Percentiles rank a stretch among this genome's conserved stretches.
Evolutionary conservation across 2,113 vertebrate genomes (phyloP).

Genomic region (Colistium nudipinnis): DNA sequence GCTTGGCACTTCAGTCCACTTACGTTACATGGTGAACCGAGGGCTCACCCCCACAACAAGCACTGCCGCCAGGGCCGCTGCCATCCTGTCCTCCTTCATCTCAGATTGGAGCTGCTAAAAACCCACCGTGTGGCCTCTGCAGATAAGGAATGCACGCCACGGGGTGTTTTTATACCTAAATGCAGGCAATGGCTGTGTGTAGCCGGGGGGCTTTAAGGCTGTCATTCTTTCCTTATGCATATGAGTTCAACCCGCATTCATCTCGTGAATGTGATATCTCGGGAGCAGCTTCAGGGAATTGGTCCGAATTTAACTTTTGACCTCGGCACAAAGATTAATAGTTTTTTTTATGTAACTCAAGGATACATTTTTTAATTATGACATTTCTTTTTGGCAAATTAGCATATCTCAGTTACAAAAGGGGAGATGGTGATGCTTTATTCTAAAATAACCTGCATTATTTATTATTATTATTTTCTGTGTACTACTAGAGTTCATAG

Average conservation of each 20-base stretch:
- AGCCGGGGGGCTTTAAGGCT: too few species aligned
- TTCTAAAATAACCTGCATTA: too few species aligned
- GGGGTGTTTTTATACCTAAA: conserved; percentile 11
- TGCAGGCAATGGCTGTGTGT: not conserved
- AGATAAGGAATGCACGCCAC: conserved; percentile 19
- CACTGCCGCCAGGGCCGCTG: conserved; percentile 26
- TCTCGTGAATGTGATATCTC: not conserved
- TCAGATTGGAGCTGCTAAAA: conserved; percentile 35
- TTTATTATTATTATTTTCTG: too few species aligned
- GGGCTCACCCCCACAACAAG: conserved; percentile 51
- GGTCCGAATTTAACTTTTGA: too few species aligned
- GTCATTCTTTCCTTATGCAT: too few species aligned
- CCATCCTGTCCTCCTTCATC: conserved; percentile 15
- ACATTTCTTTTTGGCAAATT: not conserved
- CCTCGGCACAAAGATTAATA: too few species aligned
- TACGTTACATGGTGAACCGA: conserved; percentile 73
- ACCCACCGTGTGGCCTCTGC: conserved; percentile 38
- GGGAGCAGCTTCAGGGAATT: not conserved
- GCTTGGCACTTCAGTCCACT: conserved; percentile 73
- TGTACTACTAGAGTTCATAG: too few species aligned
- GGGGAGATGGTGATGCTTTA: too few species aligned
- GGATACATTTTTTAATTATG: not conserved
- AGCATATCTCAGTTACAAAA: not conserved
- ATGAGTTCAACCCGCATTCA: too few species aligned
- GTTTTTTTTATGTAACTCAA: too few species aligned